Evolutionary conservation across 2,888 invertebrate genomes (phyloP), one percentile per base, ranked within the genome.

Genomic region (Alsophila aescularia): DNA sequence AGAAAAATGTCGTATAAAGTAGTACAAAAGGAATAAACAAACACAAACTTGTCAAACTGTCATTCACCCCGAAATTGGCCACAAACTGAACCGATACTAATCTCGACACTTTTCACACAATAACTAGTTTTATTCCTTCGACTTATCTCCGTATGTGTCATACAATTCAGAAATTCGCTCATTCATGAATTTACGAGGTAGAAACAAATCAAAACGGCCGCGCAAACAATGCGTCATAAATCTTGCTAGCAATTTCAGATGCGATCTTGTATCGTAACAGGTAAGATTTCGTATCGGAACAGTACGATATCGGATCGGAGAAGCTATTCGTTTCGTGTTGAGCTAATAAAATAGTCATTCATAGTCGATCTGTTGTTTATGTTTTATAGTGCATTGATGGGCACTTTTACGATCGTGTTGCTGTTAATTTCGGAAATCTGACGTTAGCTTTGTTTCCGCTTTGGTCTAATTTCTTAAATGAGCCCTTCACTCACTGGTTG

Each of bases 151-250:
- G 60, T 44, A 67, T 48, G 36, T 55, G 45, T 67, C 67, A 62
- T 58, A 40, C 52, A 51, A 69, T 70, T 59, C 60, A 52, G 69
- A 78, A 82, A 79, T 74, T 78, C 77, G 70, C 71, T 73, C 77
- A 77, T 81, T 82, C 79, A 79, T 77, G 78, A 71, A 79, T 79
- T 79, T 80, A 81, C 73, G 79, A 74, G 72, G 70, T 66, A 70
- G 75, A 83, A 82, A 85, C 82, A 85, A 83, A 85, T 85, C 83
- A 85, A 83, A 84, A 82, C 76, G 71, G 74, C n/a, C n/a, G n/a
- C 73, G 73, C 77, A 81, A 83, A 83, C 85, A 83, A 80, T 77
- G 75, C 76, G 67, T 77, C 67, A 83, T 86, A 87, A 85, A 86
- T 86, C 85, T 83, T 72, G 60, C 67, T 61, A 69, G 80, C 85